Percentiles rank a stretch among this genome's conserved stretches.
Evolutionary conservation across 2,113 vertebrate species (phyloP).

Genomic region (Stegostoma tigrinum): DNA sequence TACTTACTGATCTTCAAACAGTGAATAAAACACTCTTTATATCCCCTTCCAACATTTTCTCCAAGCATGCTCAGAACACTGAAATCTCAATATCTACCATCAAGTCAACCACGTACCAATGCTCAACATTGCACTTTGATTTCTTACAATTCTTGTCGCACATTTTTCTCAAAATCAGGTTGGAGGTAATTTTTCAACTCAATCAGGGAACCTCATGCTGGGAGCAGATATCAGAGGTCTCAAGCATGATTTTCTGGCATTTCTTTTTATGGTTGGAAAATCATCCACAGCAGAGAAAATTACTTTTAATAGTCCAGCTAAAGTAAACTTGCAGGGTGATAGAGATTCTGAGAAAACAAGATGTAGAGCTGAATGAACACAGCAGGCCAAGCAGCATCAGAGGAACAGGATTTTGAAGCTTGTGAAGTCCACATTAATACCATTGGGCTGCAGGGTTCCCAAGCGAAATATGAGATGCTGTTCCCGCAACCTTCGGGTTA

Average conservation of each 20-base stretch:
- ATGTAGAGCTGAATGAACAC: too few species aligned
- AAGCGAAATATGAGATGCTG: too few species aligned
- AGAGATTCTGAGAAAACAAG: too few species aligned
- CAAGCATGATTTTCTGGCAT: not conserved
- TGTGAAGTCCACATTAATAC: too few species aligned
- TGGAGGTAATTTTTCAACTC: not conserved
- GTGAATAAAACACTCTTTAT: not conserved
- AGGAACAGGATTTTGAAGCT: too few species aligned
- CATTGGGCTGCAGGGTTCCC: too few species aligned
- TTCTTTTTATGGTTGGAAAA: not conserved
- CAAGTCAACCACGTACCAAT: not conserved
- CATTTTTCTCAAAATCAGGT: not conserved
- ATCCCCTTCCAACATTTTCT: not conserved
- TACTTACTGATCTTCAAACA: not conserved
- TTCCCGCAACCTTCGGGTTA: too few species aligned
- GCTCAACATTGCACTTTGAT: not conserved
- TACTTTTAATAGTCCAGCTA: not conserved
- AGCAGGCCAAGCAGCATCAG: too few species aligned
- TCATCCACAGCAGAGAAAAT: not conserved
- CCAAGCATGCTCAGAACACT: not conserved
- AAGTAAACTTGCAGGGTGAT: too few species aligned
- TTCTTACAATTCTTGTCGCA: not conserved
- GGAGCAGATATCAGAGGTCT: not conserved
- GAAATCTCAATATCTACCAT: not conserved
- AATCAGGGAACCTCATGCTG: not conserved